These are phyloP conservation scores for Phortica okadai DNA, from an alignment of 2,888 invertebrate species.

Conservation along the genomic window DNA sequence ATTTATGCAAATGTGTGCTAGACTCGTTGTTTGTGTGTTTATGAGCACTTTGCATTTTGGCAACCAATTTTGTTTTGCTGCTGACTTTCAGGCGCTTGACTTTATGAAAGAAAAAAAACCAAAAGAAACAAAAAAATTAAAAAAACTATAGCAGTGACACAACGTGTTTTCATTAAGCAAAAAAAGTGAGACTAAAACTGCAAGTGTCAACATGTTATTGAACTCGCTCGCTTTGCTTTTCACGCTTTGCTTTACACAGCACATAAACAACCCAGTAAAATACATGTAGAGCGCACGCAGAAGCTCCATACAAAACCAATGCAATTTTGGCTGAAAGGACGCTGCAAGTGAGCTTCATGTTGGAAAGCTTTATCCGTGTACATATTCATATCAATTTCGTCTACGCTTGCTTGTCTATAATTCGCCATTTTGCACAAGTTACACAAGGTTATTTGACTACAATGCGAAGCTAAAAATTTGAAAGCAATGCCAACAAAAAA, in stretches of 20 bases:
- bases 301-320: not conserved
- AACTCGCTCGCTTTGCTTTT: not conserved
- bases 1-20: constrained; percentile 16
- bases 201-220: not conserved
- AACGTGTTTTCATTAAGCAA: too few relatives aligned
- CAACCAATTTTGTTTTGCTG: not conserved
- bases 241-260: not conserved
- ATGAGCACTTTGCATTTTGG: not conserved
- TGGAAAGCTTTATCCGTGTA: not conserved
- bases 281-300: not conserved
- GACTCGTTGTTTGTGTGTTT: not conserved
- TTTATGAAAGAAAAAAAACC: not conserved
- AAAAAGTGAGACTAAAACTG: not conserved
- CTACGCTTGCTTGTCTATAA: not conserved
- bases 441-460: not conserved
- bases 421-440: constrained; percentile 11
- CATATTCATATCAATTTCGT: constrained; percentile 29
- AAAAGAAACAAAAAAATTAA: not conserved
- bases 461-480: not conserved
- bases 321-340: not conserved
- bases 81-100: not conserved
- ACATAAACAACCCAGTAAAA: not conserved
- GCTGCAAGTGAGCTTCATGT: not conserved
- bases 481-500: not conserved
- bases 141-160: too few relatives aligned